A percentile compares a stretch with the other conserved stretches of the same genome.
These are phyloP conservation scores for Aleadryas rufinucha DNA, from an alignment of 2,113 vertebrate species.

Conservation along the genomic window DNA sequence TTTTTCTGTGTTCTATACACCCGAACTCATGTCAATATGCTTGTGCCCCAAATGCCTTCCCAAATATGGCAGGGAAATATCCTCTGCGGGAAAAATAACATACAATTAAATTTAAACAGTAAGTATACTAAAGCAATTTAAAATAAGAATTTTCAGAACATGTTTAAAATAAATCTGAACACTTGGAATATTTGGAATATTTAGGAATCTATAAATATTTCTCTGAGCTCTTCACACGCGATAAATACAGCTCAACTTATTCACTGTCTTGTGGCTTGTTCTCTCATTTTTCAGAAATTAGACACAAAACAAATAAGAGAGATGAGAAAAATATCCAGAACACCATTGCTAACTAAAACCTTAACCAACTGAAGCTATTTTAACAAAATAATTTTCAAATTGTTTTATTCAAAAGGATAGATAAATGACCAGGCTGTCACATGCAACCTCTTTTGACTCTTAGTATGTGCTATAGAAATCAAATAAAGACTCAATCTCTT, in stretches of 20 bases:
- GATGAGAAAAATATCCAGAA: neutral
- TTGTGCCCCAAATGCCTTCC: neutral
- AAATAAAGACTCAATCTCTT: neutral
- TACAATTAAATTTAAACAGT: neutral
- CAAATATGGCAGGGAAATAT: neutral
- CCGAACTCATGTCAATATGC: neutral
- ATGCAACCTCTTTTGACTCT: neutral
- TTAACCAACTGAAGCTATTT: neutral
- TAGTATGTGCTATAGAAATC: neutral
- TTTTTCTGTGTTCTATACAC: neutral
- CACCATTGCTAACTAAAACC: neutral
- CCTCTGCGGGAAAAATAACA: neutral
- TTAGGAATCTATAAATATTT: neutral
- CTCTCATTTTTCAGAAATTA: neutral
- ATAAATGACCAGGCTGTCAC: neutral
- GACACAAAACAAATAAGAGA: neutral
- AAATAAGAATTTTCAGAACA: neutral
- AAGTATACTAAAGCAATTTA: neutral
- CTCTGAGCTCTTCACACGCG: neutral
- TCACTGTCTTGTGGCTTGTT: neutral
- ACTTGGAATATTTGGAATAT: neutral
- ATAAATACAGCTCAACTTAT: neutral
- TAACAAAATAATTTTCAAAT: neutral
- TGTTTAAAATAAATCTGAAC: neutral
- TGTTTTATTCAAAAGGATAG: neutral